phyloP scores from a whole-genome alignment of 2,797 vertebrate genomes.

The Lerista edwardsae region DNA sequence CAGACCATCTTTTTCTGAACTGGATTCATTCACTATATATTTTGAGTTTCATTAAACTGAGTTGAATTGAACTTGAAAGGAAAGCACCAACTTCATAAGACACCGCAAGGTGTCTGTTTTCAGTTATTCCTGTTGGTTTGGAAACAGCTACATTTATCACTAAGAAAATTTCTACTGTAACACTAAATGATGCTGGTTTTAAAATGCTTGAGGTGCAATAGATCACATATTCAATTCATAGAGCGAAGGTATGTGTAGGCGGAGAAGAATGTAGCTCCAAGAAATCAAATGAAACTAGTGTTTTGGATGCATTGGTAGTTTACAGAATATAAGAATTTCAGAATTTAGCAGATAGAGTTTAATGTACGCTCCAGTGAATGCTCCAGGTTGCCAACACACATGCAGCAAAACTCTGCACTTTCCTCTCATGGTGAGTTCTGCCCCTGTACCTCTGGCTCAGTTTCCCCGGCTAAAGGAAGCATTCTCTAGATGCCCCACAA shows the following conservation, averaged over 20 bases:
- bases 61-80: not conserved
- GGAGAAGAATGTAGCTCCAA: conserved; percentile 31
- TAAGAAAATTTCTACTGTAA: conserved; percentile 41
- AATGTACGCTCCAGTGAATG: too few relatives aligned
- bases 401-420: too few relatives aligned
- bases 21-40: not conserved
- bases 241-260: conserved; percentile 20
- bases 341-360: not conserved
- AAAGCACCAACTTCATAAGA: not conserved
- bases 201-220: too few relatives aligned
- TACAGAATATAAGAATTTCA: not conserved
- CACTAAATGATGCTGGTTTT: conserved; percentile 20
- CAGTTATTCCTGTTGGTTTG: not conserved
- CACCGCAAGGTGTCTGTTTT: not conserved
- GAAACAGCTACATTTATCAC: conserved; percentile 16
- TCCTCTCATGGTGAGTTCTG: too few relatives aligned
- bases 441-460: too few relatives aligned
- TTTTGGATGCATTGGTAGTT: not conserved
- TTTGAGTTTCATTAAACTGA: conserved; percentile 40
- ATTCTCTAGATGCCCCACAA: too few relatives aligned
- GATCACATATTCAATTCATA: not conserved
- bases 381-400: too few relatives aligned
- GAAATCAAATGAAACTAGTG: conserved; percentile 16
- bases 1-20: not conserved
- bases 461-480: too few relatives aligned